Percentiles rank a stretch among this genome's conserved stretches.
phyloP scores from a whole-genome alignment of 2,888 invertebrate genomes.

The Orgyia antiqua region DNA sequence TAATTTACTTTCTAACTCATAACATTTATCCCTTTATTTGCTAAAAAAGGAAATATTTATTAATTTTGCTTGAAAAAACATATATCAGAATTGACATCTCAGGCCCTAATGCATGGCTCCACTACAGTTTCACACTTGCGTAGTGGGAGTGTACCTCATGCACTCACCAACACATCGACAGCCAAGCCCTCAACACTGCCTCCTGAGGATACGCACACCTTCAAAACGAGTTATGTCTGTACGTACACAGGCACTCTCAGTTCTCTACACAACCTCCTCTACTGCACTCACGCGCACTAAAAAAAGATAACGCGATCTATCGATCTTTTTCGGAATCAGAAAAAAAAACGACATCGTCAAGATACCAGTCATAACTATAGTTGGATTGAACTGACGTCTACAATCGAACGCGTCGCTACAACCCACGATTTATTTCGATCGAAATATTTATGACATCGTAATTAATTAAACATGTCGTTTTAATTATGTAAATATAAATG shows the following conservation, averaged over 20 bases:
- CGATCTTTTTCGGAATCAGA: conserved; percentile 72
- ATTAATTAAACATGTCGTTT: conserved; percentile 73
- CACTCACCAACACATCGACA: conserved; percentile 61
- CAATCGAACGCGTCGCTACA: conserved; percentile 59
- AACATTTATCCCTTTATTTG: too few relatives aligned
- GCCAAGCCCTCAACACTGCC: conserved; percentile 51
- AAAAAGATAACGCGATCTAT: conserved; percentile 75
- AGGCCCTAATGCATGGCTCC: conserved; percentile 40
- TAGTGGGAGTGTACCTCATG: conserved; percentile 61
- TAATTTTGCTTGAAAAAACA: too few relatives aligned
- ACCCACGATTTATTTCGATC: conserved; percentile 47
- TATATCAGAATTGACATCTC: too few relatives aligned
- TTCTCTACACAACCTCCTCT: conserved; percentile 73
- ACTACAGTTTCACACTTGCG: conserved; percentile 49
- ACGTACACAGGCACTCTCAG: conserved; percentile 75
- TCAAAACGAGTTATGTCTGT: conserved; percentile 43
- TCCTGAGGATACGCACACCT: conserved; percentile 59
- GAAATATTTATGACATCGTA: conserved; percentile 67
- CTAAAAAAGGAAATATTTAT: too few relatives aligned
- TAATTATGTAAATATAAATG: conserved; percentile 74
- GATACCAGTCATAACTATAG: conserved; percentile 60
- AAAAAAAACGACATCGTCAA: conserved; percentile 56
- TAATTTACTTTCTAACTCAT: too few relatives aligned
- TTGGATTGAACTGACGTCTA: conserved; percentile 62
- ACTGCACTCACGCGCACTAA: conserved; percentile 78